Evolutionary conservation across 2,113 vertebrate species (phyloP).

Genomic region (Danio rerio): GRCz12tu NC_133177.1:28476501-28477000

Average conservation of each 20-base stretch:
- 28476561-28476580: slow-evolving; percentile 11
- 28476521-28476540: not conserved
- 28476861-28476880: not conserved
- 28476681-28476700: slow-evolving; percentile 3
- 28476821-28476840: not conserved
- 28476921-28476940: not conserved
- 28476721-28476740: not conserved
- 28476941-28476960: not conserved
- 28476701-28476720: not conserved
- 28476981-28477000: slow-evolving; percentile 7
- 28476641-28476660: slow-evolving; percentile 32
- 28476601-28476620: slow-evolving; percentile 11
- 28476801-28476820: not conserved
- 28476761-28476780: not conserved
- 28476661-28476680: not conserved
- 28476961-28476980: not conserved
- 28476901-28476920: not conserved
- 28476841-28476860: not conserved
- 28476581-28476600: not conserved
- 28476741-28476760: not conserved
- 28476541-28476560: not conserved
- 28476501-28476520: not conserved
- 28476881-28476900: not conserved
- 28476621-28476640: slow-evolving; percentile 35
- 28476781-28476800: too few species aligned